Conservation (phyloP, 2,888 invertebrate species). For the Microplitis deprimator region DNA sequence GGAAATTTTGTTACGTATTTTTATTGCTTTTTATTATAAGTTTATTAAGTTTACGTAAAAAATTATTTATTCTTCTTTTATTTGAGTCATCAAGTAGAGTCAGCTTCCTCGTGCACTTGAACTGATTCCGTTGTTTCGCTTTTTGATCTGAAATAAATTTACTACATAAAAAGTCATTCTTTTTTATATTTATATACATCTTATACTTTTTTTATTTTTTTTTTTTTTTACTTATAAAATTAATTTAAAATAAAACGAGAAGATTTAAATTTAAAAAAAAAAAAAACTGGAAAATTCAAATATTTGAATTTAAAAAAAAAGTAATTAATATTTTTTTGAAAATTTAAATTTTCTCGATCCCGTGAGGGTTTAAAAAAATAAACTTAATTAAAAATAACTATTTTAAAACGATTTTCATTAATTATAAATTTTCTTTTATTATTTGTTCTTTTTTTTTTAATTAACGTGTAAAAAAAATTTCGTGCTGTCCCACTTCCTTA, state of each 20-base stretch:
- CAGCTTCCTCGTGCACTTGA: constrained; percentile 64
- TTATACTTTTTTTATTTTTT: constrained; percentile 23
- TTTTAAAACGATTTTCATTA: constrained; percentile 36
- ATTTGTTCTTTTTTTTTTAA: constrained; percentile 32
- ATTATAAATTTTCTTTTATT: constrained; percentile 17
- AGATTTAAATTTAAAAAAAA: constrained; percentile 49
- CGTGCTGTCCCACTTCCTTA: constrained; percentile 44
- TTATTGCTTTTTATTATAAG: not conserved
- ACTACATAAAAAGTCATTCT: constrained; percentile 57
- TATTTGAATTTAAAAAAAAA: not conserved
- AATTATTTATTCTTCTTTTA: constrained; percentile 13
- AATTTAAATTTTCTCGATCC: constrained; percentile 8
- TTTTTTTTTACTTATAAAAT: constrained; percentile 36
- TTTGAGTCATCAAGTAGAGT: constrained; percentile 60
- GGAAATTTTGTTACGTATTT: not conserved
- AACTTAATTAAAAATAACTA: constrained; percentile 30
- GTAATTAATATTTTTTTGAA: constrained; percentile 24
- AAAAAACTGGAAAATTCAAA: no score
- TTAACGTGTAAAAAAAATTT: constrained; percentile 49
- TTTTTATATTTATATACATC: not conserved
- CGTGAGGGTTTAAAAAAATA: constrained; percentile 24
- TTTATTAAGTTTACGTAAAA: constrained; percentile 7
- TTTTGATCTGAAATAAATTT: constrained; percentile 71
- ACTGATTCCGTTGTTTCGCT: constrained; percentile 66
- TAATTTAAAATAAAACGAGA: constrained; percentile 26